Evolutionary conservation across 2,797 vertebrate species (phyloP), one percentile per base, ranked within the genome.

Genomic region (Bovichtus diacanthus): DNA sequence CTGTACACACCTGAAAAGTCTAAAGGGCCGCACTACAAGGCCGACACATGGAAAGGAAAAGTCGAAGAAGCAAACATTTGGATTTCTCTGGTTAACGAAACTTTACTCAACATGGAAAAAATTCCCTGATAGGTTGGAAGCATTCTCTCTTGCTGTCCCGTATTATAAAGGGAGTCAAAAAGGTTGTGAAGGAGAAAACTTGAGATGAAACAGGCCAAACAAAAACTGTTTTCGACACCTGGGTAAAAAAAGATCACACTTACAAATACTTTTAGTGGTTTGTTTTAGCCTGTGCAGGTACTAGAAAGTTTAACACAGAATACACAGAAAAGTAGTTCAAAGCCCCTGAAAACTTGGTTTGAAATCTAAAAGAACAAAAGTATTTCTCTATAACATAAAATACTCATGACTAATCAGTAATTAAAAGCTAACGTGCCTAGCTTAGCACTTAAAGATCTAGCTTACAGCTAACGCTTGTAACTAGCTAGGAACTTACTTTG

Each of bases 1-100:
- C 86, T 92, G 89, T 91, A 91, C 88, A 94, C 87, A 92, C 90
- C 91, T 93, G 92, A 93, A 90, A 91, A 87, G 76, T 87, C 84
- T 87, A 85, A 90, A 86, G 80, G 88, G 84, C 86, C 87, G n/a
- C 8, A 66, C 76, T 36, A 75, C 74, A 27, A 82, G 67, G 78
- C 77, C 44, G 25, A 88, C 81, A 70, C 43, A 65, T 34, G 70
- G 70, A 80, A 84, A 80, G 67, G 47, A 78, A 84, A 86, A 68
- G 64, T 58, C 41, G 25, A 80, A 82, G 68, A 80, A 88, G 79
- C 62, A 43, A 84, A 81, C 59, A 82, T 84, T 87, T 91, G 82
- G 72, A 88, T 82, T 87, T 86, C 68, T 87, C 75, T 64, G 61
- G 53, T 84, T 53, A 21, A 83, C 68, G 41, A 82, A 80, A 81